Evolutionary conservation across 2,113 vertebrate species (phyloP), one percentile per base, ranked within the genome.

Genomic region (Platichthys stellatus): DNA sequence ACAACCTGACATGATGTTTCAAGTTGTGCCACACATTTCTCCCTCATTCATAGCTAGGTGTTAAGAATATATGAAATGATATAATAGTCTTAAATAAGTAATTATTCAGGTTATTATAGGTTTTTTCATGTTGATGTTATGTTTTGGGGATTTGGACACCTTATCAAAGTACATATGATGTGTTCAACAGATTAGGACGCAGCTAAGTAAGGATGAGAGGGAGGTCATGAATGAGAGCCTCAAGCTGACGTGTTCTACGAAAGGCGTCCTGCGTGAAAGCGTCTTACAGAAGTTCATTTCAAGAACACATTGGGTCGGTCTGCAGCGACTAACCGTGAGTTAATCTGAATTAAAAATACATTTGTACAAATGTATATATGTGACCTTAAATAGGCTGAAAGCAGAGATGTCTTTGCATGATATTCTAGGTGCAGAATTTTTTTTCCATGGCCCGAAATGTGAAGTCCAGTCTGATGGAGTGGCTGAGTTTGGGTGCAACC

Each of bases 401-500:
- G 47, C 18, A 18, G 18, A 10, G 35, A 38, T 10, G 9, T 38
- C 60, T 75, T 14, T 59, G 68, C 0, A 2, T 35, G 2, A 18
- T 23, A 20, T 21, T 80, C 64, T 45, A 3, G 77, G 62, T 76
- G 63, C 10, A 1, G 60, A 35, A 10, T n/a, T 57, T 76, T 3
- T 79, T 73, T 45, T 92, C 79, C 87, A 13, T 58, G 73, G 62
- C 6, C 5, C 62, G 10, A 20, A 5, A 35, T 18, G 4, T 66
- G 59, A 85, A 76, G 78, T n/a, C 49, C 4, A 95, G 93, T 12
- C 0, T 94, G 85, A 94, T 95, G 60, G 96, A 97, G 40, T 98
- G 97, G 97, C 90, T 99, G 84, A 95, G 95, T 58, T 86, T 97
- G 51, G 93, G 93, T 66, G 74, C 76, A 26, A 82, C 86, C 2